Evolutionary conservation across 2,797 vertebrate genomes (phyloP), one percentile per base, ranked within the genome.

Genomic region (Gymnothorax javanicus): DNA sequence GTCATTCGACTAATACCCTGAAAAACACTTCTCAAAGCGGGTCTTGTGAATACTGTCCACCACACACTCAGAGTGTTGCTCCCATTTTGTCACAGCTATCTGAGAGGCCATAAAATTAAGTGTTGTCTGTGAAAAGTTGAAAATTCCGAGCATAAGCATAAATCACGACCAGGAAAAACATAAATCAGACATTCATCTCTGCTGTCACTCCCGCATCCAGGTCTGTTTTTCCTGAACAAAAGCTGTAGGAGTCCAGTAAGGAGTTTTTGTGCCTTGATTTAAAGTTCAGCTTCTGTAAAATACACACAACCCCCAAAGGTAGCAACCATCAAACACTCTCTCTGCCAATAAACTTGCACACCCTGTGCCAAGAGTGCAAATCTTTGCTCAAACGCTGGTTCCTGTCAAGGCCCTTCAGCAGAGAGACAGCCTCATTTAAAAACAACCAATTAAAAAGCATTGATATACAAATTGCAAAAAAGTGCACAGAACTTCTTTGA

Each of bases 1-100:
- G 79, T 90, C 81, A 88, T 87, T 89, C 52, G 52, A 84, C 88
- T 75, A 86, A 87, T 86, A 87, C 88, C 86, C 71, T 52, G 56
- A 86, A 86, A 89, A 87, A 58, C 69, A 82, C 27, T 82, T 83
- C 82, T 77, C 33, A 50, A 50, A 52, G 33, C 20, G 15, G 27
- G 27, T 33, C 73, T 69, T 73, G 43, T 52, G 73, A 77, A 77
- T 20, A 15, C 11, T 43, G 73, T 77, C 4, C 20, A 77, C 8
- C 43, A 20, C 43, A 52, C 73, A 17, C 33, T 77, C 73, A 15
- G 33, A 27, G 43, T 77, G 17, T 43, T 17, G 43, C 73, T 52
- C 43, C 15, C 73, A 77, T 77, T 77, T 52, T 77, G 43, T 77
- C 73, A 77, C 15, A 17, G 73, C 50, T 77, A 17, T 77, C 73